These are phyloP conservation scores for Lamprologus tigripictilis DNA, from an alignment of 2,113 vertebrate species.

Conservation along the genomic window DNA sequence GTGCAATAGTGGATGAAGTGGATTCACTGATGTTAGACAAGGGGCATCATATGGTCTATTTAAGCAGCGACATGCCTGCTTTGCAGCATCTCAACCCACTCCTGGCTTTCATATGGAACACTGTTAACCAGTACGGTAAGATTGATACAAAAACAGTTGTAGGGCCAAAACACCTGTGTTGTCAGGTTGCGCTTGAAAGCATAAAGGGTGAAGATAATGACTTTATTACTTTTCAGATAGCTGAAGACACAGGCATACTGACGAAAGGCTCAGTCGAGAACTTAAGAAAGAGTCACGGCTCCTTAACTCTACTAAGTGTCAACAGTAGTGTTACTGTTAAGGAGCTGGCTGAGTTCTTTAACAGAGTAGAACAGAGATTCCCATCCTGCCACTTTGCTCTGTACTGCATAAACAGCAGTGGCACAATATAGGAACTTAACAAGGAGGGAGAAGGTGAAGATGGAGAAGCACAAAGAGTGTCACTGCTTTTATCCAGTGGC, in stretches of 20 bases:
- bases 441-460: not conserved
- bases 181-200: not conserved
- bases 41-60: constrained; percentile 39
- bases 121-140: constrained; percentile 1
- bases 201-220: not conserved
- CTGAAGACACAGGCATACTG: constrained; percentile 12
- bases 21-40: constrained; percentile 64
- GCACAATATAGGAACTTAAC: not conserved
- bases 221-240: not conserved
- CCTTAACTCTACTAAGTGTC: fast-evolving
- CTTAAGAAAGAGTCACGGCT: not conserved
- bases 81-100: constrained; percentile 44
- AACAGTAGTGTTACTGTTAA: not conserved
- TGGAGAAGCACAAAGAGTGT: not conserved
- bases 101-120: constrained; percentile 48
- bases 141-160: not conserved
- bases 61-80: constrained; percentile 33
- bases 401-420: not conserved
- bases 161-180: not conserved
- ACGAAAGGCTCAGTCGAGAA: not conserved
- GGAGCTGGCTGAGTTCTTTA: constrained; percentile 32
- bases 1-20: constrained; percentile 65
- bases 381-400: constrained; percentile 14
- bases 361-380: not conserved
- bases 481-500: not conserved